Evolutionary conservation across 2,113 vertebrate genomes (phyloP), one percentile per base, ranked within the genome.

Genomic region (Apodemus sylvaticus): DNA sequence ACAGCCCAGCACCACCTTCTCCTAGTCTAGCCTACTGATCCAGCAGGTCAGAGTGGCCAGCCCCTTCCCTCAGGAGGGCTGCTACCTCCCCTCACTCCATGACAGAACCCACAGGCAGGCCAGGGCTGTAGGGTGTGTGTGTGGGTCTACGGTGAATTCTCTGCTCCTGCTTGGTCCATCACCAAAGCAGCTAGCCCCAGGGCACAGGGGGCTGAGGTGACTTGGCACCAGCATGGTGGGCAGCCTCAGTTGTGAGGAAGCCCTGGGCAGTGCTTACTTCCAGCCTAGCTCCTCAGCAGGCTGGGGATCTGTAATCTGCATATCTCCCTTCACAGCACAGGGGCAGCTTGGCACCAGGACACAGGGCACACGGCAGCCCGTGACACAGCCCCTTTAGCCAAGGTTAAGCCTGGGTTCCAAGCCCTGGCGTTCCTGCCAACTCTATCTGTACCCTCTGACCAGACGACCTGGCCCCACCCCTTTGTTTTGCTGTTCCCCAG

Each of bases 111-210:
- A 58, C 17, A 12, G 92, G 87, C 26, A 55, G 91, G 91, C 73
- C 53, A 53, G 88, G 86, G 76, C 58, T n/a, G 82, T 22, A 68
- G 64, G 45, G 17, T 53, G 76, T 2, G 11, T 12, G 51, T 31
- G 51, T 22, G 66, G 70, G 60, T 73, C 85, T 93, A 91, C 53
- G 94, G 97, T 98, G 98, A 98, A 98, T 98, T 98, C 98, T 98
- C 98, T 98, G 98, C 98, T 98, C 97, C 93, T 96, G 83, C 88
- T 96, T 94, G 95, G 95, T 20, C 64, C 53, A 73, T 86, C 90
- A 97, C 79, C 96, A 81, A 95, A 97, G 97, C 93, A 94, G 97
- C 94, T 74, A 60, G 71, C 86, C 95, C 1, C 0, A 45, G 36
- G 42, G 55, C 73, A 31, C 29, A 73, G 82, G 93, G 31, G 55